Evolutionary conservation across 2,888 invertebrate species (phyloP).

Genomic region (Hybos culiciformis): DNA sequence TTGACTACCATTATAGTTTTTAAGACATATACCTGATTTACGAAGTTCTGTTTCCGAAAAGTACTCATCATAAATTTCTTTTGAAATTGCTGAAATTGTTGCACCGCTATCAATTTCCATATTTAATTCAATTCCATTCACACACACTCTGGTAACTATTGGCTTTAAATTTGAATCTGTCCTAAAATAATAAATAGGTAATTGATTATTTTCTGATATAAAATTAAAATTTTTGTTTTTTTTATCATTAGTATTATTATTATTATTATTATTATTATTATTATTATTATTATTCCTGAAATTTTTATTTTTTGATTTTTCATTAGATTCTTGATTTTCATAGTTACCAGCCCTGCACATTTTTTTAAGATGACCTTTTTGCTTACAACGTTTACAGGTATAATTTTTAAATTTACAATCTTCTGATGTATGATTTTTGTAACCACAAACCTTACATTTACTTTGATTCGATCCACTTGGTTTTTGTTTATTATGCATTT

Average conservation of each 20-base stretch:
- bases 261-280: too few relatives aligned
- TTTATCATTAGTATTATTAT: too few relatives aligned
- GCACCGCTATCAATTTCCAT: slow-evolving; percentile 8
- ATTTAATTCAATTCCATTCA: slow-evolving; percentile 5
- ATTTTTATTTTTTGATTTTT: too few relatives aligned
- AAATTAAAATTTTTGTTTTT: too few relatives aligned
- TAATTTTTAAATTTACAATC: too few relatives aligned
- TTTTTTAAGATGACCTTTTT: background rate
- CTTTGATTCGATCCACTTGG: too few relatives aligned
- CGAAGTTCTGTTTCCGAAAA: background rate
- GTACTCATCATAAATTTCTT: background rate
- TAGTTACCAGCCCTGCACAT: background rate
- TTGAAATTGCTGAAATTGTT: slow-evolving; percentile 7
- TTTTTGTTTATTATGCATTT: too few relatives aligned
- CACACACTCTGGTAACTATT: background rate
- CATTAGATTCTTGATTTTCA: too few relatives aligned
- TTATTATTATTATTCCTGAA: background rate
- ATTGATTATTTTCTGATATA: slow-evolving; percentile 1
- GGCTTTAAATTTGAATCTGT: background rate
- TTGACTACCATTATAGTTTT: slow-evolving; percentile 4
- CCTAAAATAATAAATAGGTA: slow-evolving; percentile 5
- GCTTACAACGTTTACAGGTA: too few relatives aligned
- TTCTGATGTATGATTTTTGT: too few relatives aligned
- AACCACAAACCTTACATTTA: too few relatives aligned
- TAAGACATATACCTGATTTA: background rate